Percentiles rank a stretch among this genome's conserved stretches.
These are phyloP conservation scores for Ptilodon capucinus DNA, from an alignment of 2,888 invertebrate species.

Conservation along the genomic window DNA sequence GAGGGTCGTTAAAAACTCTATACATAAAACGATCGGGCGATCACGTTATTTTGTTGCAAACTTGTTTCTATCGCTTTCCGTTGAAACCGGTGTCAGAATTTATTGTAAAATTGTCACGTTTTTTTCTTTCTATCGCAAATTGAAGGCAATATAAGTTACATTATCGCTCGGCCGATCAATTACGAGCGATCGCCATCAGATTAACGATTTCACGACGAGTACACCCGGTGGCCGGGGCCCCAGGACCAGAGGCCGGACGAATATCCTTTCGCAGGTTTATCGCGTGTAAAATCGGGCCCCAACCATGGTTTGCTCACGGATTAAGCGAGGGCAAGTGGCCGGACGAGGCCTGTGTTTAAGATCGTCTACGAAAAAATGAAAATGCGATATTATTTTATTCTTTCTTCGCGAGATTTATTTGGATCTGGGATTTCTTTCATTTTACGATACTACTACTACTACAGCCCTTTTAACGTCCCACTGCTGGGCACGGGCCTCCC, in stretches of 20 bases:
- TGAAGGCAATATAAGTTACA: too few relatives aligned
- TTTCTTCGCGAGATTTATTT: conserved; percentile 19
- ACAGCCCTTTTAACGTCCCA: too few relatives aligned
- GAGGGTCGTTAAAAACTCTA: conserved; percentile 55
- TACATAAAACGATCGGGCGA: conserved; percentile 57
- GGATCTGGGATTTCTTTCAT: conserved; percentile 20
- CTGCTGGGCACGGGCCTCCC: too few relatives aligned
- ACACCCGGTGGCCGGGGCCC: conserved; percentile 16
- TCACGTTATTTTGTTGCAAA: too few relatives aligned
- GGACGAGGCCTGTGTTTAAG: conserved; percentile 40
- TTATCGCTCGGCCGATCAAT: too few relatives aligned
- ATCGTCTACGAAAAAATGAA: conserved; percentile 22
- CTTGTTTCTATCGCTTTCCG: too few relatives aligned
- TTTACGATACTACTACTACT: too few relatives aligned
- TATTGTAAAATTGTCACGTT: too few relatives aligned
- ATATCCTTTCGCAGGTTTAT: conserved; percentile 61
- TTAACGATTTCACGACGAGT: conserved; percentile 41
- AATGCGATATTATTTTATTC: conserved; percentile 26
- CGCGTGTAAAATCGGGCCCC: conserved; percentile 62
- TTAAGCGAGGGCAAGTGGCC: conserved; percentile 51
- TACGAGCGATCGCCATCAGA: conserved; percentile 49
- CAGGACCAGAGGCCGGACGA: conserved; percentile 36
- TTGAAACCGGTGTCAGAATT: too few relatives aligned
- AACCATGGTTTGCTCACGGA: conserved; percentile 52
- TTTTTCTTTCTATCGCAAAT: too few relatives aligned